Evolutionary conservation across 2,888 invertebrate genomes (phyloP).

Genomic region (Aelia acuminata): DNA sequence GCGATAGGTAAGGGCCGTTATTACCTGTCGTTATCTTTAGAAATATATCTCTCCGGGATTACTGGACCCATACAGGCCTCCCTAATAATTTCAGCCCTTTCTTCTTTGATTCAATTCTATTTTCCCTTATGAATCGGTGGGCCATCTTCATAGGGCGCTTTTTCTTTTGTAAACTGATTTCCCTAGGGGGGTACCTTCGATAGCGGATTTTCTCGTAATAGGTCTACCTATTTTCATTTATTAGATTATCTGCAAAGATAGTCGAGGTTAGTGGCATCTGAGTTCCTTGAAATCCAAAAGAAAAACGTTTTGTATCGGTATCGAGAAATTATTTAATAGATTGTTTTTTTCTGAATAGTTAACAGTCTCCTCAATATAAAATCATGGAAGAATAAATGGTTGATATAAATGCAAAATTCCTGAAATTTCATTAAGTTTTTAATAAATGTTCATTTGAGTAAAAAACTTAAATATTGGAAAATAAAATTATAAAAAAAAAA

Average conservation of each 20-base stretch:
- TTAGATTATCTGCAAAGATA: background rate
- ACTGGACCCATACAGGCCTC: slow-evolving; percentile 28
- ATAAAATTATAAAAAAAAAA: too few relatives aligned
- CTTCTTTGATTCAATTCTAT: slow-evolving; percentile 33
- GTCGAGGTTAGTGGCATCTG: background rate
- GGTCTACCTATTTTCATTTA: background rate
- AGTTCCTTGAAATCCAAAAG: background rate
- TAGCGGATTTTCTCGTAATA: background rate
- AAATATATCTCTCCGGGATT: slow-evolving; percentile 29
- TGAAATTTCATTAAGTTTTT: too few relatives aligned
- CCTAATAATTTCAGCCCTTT: slow-evolving; percentile 38
- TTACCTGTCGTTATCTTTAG: slow-evolving; percentile 47
- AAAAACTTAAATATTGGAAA: too few relatives aligned
- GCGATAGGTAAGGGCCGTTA: slow-evolving; percentile 38
- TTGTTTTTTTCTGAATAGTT: too few relatives aligned
- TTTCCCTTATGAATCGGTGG: slow-evolving; percentile 7
- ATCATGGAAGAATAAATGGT: too few relatives aligned
- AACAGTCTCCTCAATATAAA: too few relatives aligned
- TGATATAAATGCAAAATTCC: too few relatives aligned
- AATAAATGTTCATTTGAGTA: too few relatives aligned
- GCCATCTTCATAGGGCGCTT: slow-evolving; percentile 29
- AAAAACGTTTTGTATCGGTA: too few relatives aligned
- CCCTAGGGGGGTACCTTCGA: background rate
- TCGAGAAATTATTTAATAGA: too few relatives aligned
- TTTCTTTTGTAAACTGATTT: slow-evolving; percentile 19